A percentile compares a stretch with the other conserved stretches of the same genome.
These are phyloP conservation scores for Wiebesia pumilae DNA, from an alignment of 1,140 invertebrate genomes.

Conservation along the genomic window DNA sequence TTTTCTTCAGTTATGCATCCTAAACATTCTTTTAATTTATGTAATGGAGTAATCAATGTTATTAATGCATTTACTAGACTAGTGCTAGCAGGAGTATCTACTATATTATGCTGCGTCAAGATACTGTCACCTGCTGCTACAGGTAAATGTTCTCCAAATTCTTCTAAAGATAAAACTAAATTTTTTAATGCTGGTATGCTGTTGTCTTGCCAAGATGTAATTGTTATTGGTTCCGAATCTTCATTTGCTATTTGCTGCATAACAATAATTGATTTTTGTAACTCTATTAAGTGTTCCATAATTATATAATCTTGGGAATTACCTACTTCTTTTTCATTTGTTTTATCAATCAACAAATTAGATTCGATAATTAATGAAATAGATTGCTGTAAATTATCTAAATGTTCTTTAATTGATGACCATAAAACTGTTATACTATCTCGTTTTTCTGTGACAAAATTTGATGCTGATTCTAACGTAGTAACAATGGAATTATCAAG, in stretches of 20 bases:
- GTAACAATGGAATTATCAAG: background rate
- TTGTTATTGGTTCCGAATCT: slow-evolving; percentile 55
- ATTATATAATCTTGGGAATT: background rate
- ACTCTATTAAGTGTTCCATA: slow-evolving; percentile 65
- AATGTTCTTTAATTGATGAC: slow-evolving; percentile 59
- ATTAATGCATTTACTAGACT: slow-evolving; percentile 51
- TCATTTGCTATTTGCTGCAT: slow-evolving; percentile 67
- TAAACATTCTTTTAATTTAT: slow-evolving; percentile 76
- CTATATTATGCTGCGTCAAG: slow-evolving; percentile 58
- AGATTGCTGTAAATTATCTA: slow-evolving; percentile 61
- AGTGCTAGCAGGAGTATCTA: slow-evolving; percentile 55
- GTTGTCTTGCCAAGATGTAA: slow-evolving; percentile 64
- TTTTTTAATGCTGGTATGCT: slow-evolving; percentile 69
- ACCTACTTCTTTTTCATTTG: slow-evolving; percentile 53
- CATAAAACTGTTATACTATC: slow-evolving; percentile 54
- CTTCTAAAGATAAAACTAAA: slow-evolving; percentile 74
- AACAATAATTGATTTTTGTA: slow-evolving; percentile 67
- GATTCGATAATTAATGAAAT: slow-evolving; percentile 62
- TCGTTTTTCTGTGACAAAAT: slow-evolving; percentile 41
- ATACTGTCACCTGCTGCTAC: background rate
- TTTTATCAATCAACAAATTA: slow-evolving; percentile 52
- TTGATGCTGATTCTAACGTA: slow-evolving; percentile 41
- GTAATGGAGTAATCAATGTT: slow-evolving; percentile 74
- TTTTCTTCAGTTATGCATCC: slow-evolving; percentile 72
- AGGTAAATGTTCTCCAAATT: slow-evolving; percentile 65